These are phyloP conservation scores for Drosophila sturtevanti DNA, from an alignment of 1,140 invertebrate species.

Conservation along the genomic window DNA sequence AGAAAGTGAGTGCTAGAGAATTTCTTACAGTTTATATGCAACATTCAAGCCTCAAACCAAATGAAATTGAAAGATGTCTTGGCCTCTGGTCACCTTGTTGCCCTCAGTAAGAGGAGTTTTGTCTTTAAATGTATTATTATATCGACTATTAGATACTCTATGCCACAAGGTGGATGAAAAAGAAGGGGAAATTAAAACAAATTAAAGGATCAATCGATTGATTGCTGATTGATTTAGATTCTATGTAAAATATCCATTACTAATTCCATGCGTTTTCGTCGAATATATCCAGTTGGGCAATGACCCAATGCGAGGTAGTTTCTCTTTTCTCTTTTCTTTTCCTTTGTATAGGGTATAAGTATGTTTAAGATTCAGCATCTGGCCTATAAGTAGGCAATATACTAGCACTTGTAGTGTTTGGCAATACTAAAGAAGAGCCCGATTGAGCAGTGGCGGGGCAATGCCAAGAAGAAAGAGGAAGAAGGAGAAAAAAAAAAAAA, in stretches of 20 bases:
- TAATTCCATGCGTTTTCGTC: too few species aligned
- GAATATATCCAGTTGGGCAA: too few species aligned
- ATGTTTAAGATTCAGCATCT: constrained; percentile 4
- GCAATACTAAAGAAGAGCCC: neutral
- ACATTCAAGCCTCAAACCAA: constrained; percentile 1
- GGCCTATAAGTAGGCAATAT: constrained; percentile 10
- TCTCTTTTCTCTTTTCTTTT: too few species aligned
- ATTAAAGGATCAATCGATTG: too few species aligned
- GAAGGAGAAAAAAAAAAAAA: too few species aligned
- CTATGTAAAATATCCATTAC: too few species aligned
- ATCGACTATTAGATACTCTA: neutral
- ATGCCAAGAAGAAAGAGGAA: constrained; percentile 1
- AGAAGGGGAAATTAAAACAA: too few species aligned
- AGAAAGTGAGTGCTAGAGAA: neutral
- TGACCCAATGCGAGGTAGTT: too few species aligned
- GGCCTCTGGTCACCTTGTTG: constrained; percentile 2
- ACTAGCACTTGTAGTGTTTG: constrained; percentile 7
- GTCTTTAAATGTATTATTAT: neutral
- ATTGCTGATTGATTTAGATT: too few species aligned
- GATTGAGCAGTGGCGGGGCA: neutral
- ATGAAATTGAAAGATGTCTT: constrained; percentile 2
- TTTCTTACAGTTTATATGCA: neutral
- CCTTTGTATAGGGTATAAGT: neutral
- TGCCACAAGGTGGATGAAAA: too few species aligned
- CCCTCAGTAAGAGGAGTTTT: neutral